Percentiles rank a stretch among this genome's conserved stretches.
Evolutionary conservation across 1,140 invertebrate genomes (phyloP).

Genomic region (Drosophila bifasciata): DNA sequence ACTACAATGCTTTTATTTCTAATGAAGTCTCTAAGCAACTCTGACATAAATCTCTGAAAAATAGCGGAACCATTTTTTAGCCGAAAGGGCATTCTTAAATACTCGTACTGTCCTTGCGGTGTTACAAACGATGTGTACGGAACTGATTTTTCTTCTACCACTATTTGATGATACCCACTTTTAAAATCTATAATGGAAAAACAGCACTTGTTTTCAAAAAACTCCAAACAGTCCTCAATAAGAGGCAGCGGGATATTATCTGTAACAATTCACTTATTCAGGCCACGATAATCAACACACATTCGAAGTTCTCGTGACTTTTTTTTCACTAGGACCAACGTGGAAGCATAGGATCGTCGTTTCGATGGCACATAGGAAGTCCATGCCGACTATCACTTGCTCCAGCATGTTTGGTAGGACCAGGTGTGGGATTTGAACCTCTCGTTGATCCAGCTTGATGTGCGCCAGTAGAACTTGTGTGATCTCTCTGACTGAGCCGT

Average conservation of each 20-base stretch:
- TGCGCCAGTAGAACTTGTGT: too few relatives aligned
- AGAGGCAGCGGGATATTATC: conserved; percentile 11
- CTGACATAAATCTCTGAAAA: conserved; percentile 1
- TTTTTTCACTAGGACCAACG: conserved; percentile 17
- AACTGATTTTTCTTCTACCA: not conserved
- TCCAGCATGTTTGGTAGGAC: too few relatives aligned
- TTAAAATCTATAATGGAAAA: conserved; percentile 5
- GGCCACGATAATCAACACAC: conserved; percentile 22
- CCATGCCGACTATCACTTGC: too few relatives aligned
- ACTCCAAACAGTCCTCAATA: conserved; percentile 10
- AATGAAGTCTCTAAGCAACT: conserved; percentile 5
- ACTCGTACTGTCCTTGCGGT: conserved; percentile 6
- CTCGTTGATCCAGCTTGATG: too few relatives aligned
- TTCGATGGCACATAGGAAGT: too few relatives aligned
- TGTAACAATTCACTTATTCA: conserved; percentile 7
- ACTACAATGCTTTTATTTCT: not conserved
- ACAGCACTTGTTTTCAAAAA: conserved; percentile 4
- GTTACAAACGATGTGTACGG: conserved; percentile 3
- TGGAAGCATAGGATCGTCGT: not conserved
- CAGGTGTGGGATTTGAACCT: too few relatives aligned
- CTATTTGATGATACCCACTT: not conserved
- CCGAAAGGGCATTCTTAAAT: conserved; percentile 12
- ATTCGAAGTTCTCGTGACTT: conserved; percentile 16
- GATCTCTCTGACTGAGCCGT: too few relatives aligned
- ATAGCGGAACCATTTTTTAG: conserved; percentile 2